A percentile compares a stretch with the other conserved stretches of the same genome.
Evolutionary conservation across 2,888 invertebrate species (phyloP).

Genomic region (Temnothorax rugatulus): DNA sequence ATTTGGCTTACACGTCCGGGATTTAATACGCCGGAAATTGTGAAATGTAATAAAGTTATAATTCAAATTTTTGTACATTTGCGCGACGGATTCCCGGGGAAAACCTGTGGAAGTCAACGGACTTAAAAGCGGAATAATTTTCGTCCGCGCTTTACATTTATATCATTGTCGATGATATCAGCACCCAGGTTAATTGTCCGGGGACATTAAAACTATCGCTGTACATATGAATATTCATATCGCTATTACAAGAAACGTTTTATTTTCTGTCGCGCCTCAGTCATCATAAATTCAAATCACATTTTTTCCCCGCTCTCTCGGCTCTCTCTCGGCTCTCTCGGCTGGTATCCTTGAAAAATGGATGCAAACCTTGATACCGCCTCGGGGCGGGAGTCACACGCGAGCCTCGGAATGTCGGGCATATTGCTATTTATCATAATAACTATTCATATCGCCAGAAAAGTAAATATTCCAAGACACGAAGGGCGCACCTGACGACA

Average conservation of each 20-base stretch:
- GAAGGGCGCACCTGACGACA: conserved; percentile 46
- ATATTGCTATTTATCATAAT: conserved; percentile 58
- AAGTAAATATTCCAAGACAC: conserved; percentile 45
- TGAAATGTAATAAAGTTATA: conserved; percentile 15
- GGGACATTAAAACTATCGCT: conserved; percentile 18
- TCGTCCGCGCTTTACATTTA: conserved; percentile 23
- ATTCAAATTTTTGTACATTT: conserved; percentile 28
- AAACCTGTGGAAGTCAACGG: background rate
- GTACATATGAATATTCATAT: conserved; percentile 68
- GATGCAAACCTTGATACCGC: conserved; percentile 31
- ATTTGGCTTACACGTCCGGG: conserved; percentile 6
- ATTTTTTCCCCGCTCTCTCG: conserved; percentile 38
- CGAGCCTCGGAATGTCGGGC: conserved; percentile 44
- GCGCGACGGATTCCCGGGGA: background rate
- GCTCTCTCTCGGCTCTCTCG: conserved; percentile 9
- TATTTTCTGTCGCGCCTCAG: conserved; percentile 48
- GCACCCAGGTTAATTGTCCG: conserved; percentile 28
- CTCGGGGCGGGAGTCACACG: conserved; percentile 33
- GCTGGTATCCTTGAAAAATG: conserved; percentile 47
- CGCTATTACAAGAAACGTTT: conserved; percentile 56
- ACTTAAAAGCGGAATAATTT: conserved; percentile 2
- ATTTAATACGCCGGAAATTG: conserved; percentile 14
- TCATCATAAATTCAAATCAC: conserved; percentile 68
- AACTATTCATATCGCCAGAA: conserved; percentile 53
- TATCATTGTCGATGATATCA: conserved; percentile 31